phyloP scores from a whole-genome alignment of 2,888 invertebrate species.

The Slavum lentiscoides region DNA sequence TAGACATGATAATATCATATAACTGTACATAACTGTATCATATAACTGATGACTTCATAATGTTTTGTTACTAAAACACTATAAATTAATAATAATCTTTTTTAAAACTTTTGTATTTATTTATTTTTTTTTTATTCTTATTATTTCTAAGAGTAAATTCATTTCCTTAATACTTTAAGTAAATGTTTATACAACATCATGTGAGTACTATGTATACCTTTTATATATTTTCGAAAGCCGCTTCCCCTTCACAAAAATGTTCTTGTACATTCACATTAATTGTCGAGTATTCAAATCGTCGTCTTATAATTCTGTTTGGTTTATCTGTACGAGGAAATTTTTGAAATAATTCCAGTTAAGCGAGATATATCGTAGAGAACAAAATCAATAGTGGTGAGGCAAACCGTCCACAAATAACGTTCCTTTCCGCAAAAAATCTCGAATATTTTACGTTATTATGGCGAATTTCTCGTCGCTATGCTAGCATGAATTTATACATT shows the following conservation, averaged over 20 bases:
- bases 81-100: too few species aligned
- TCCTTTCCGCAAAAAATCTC: background rate
- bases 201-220: too few species aligned
- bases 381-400: background rate
- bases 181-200: too few species aligned
- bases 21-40: too few species aligned
- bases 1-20: too few species aligned
- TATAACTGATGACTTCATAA: too few species aligned
- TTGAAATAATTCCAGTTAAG: constrained; percentile 25
- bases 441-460: constrained; percentile 8
- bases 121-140: background rate
- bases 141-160: too few species aligned
- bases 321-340: background rate
- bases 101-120: too few species aligned
- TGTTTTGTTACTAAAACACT: too few species aligned
- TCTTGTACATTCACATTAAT: background rate
- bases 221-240: background rate
- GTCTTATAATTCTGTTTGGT: constrained; percentile 3
- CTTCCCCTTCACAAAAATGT: background rate
- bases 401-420: constrained; percentile 2
- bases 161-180: too few species aligned
- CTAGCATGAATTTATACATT: constrained; percentile 28
- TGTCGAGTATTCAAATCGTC: background rate
- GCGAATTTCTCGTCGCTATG: constrained; percentile 31
- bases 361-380: background rate